phyloP scores from a whole-genome alignment of 2,888 invertebrate species.

The Rotaria sp. region DNA sequence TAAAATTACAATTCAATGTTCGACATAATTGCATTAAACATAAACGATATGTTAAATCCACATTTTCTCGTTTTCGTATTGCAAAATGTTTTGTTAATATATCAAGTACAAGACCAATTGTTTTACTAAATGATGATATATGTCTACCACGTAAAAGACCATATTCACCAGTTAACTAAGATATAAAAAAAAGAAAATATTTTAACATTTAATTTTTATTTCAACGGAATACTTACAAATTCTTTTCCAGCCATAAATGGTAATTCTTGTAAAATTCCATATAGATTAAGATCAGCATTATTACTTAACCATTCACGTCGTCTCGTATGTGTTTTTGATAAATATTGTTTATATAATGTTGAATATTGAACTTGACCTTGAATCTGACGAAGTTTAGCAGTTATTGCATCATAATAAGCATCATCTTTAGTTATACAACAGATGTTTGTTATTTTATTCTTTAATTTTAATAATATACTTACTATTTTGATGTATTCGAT shows the following conservation, averaged over 20 bases:
- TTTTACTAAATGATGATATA: constrained; percentile 26
- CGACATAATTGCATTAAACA: background rate
- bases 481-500: constrained; percentile 27
- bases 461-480: background rate
- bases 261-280: constrained; percentile 25
- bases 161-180: constrained; percentile 26
- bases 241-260: constrained; percentile 31
- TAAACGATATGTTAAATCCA: constrained; percentile 23
- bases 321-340: constrained; percentile 21
- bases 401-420: constrained; percentile 16
- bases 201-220: background rate
- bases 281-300: constrained; percentile 24
- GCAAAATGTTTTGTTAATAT: constrained; percentile 15
- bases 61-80: constrained; percentile 12
- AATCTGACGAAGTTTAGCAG: constrained; percentile 21
- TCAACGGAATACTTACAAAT: background rate
- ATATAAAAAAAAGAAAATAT: background rate
- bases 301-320: constrained; percentile 17
- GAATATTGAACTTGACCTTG: constrained; percentile 29
- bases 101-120: constrained; percentile 11
- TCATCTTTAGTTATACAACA: background rate
- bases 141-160: constrained; percentile 27
- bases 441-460: too few species aligned
- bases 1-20: constrained; percentile 22
- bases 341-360: constrained; percentile 23